Conservation (phyloP, 2,797 vertebrate species). For the Danio kyathit region DNA sequence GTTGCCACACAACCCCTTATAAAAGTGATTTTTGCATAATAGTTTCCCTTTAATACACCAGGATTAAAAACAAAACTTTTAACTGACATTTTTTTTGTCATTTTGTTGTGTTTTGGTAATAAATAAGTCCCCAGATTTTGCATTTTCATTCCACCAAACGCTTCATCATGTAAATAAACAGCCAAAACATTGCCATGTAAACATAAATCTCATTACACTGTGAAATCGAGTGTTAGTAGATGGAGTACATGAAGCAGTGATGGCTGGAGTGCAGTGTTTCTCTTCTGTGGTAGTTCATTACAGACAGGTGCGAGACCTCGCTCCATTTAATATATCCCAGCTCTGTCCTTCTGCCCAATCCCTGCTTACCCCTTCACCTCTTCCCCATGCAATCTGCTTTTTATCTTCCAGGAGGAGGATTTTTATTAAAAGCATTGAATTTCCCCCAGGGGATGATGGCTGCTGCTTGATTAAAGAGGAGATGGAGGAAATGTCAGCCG, state of each 20-base stretch:
- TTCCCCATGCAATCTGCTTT: conserved; percentile 46
- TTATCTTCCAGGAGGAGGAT: conserved; percentile 62
- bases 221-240: too few species aligned
- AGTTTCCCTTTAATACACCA: too few species aligned
- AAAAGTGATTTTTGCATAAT: too few species aligned
- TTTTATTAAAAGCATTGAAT: conserved; percentile 61
- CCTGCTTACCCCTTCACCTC: conserved; percentile 13
- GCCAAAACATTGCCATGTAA: too few species aligned
- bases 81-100: too few species aligned
- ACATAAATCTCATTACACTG: too few species aligned
- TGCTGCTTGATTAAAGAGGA: conserved; percentile 63
- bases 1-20: too few species aligned
- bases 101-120: too few species aligned
- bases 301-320: conserved; percentile 8
- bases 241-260: neutral
- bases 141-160: too few species aligned
- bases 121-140: too few species aligned
- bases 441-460: conserved; percentile 50
- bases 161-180: too few species aligned
- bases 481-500: conserved; percentile 31
- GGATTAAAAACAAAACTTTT: too few species aligned
- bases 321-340: conserved; percentile 25
- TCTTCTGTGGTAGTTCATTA: neutral
- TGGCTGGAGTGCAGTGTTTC: neutral
- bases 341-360: conserved; percentile 6